Evolutionary conservation across 2,113 vertebrate species (phyloP).

Genomic region (Chrysemys picta): DNA sequence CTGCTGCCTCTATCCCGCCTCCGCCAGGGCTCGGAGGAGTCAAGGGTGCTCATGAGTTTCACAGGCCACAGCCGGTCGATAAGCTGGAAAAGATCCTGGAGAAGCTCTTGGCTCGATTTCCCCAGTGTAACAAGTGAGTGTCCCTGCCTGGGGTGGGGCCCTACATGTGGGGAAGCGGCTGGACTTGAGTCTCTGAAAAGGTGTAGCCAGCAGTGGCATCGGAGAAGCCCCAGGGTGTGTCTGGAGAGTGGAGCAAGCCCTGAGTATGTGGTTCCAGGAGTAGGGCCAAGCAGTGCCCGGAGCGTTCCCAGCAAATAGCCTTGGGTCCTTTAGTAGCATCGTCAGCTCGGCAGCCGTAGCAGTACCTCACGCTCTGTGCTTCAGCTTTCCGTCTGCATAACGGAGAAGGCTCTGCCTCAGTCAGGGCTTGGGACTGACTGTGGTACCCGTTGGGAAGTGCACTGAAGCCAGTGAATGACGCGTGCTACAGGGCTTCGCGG

Average conservation of each 20-base stretch:
- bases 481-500: not conserved
- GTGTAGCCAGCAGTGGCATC: not conserved
- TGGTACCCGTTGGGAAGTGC: too few relatives aligned
- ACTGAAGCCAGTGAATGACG: not conserved
- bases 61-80: constrained; percentile 76
- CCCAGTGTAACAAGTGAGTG: constrained; percentile 87
- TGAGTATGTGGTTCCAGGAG: too few relatives aligned
- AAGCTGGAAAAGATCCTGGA: constrained; percentile 92
- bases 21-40: constrained; percentile 75
- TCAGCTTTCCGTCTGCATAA: not conserved
- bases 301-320: too few relatives aligned
- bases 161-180: accelerated
- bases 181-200: not conserved
- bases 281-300: not conserved
- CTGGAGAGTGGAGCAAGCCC: not conserved
- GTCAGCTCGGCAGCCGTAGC: too few relatives aligned
- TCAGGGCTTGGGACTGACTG: not conserved
- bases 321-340: not conserved
- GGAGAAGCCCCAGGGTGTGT: not conserved
- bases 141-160: accelerated
- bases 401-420: not conserved
- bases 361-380: too few relatives aligned
- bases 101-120: constrained; percentile 85
- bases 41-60: constrained; percentile 65
- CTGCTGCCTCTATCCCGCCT: constrained; percentile 72